phyloP scores from a whole-genome alignment of 2,888 invertebrate genomes.

The Aphidoletes aphidimyza region DNA sequence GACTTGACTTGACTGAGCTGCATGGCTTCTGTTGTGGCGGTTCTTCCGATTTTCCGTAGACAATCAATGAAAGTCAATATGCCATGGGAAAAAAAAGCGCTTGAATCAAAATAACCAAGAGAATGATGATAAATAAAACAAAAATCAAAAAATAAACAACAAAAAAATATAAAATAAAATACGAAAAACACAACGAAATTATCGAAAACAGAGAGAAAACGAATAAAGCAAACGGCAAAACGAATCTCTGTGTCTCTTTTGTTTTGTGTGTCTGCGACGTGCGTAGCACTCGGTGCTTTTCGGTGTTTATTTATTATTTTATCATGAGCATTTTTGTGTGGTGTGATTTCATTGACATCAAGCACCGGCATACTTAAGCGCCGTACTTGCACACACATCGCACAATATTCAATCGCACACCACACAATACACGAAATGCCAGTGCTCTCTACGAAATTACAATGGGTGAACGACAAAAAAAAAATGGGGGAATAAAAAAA shows the following conservation, averaged over 20 bases:
- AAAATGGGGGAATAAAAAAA: not conserved
- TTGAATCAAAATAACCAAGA: not conserved
- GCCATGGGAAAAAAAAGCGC: not conserved
- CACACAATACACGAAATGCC: conserved; percentile 9
- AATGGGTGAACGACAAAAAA: not conserved
- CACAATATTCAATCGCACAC: no score
- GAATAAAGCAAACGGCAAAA: not conserved
- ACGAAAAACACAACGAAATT: not conserved
- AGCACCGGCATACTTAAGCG: conserved; percentile 27
- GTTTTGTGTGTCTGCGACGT: not conserved
- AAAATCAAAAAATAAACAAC: conserved; percentile 6
- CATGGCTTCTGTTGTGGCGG: not conserved
- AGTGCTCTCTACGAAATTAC: conserved; percentile 20
- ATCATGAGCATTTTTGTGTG: conserved; percentile 46
- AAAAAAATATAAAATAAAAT: not conserved
- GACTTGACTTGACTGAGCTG: no score
- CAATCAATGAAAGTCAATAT: conserved; percentile 43
- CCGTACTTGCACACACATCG: conserved; percentile 23
- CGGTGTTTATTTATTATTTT: conserved; percentile 39
- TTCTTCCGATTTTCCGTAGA: not conserved
- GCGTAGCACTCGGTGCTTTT: not conserved
- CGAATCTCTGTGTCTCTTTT: not conserved
- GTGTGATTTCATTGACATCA: conserved; percentile 40
- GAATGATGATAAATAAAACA: not conserved
- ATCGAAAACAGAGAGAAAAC: not conserved